Conservation (phyloP, 1,140 invertebrate species). For the Drosophila athabasca region DNA sequence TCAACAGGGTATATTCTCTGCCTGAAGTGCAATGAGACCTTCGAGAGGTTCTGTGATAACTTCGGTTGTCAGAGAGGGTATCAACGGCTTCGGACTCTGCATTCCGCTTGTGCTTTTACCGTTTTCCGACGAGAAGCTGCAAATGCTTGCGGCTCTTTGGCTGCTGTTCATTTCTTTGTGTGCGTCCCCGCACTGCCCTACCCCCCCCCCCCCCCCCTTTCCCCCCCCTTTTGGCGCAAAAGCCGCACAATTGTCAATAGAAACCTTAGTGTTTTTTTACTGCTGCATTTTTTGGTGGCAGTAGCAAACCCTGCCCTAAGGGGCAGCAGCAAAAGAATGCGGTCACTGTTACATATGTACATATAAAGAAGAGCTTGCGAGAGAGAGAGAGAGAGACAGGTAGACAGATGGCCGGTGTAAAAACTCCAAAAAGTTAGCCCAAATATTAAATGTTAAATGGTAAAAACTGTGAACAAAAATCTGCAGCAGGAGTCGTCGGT, state of each 20-base stretch:
- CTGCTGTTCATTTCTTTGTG: constrained; percentile 47
- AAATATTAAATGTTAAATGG: constrained; percentile 8
- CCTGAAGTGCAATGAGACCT: too few relatives aligned
- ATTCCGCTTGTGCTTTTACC: not conserved
- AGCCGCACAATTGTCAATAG: constrained; percentile 46
- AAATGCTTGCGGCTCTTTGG: constrained; percentile 46
- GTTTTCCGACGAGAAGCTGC: constrained; percentile 1
- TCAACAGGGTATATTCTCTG: too few relatives aligned
- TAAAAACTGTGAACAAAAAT: too few relatives aligned
- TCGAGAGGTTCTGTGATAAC: too few relatives aligned
- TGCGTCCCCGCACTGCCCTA: constrained; percentile 3
- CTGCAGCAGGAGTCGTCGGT: too few relatives aligned
- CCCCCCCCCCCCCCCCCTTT: not conserved
- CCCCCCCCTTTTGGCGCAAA: constrained; percentile 24
- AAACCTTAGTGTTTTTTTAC: constrained; percentile 25
- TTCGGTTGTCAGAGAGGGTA: too few relatives aligned
- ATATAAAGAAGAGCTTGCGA: not conserved
- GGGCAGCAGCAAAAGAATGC: constrained; percentile 22
- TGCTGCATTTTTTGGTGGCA: constrained; percentile 16
- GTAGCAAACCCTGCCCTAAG: not conserved
- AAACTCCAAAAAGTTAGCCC: constrained; percentile 2
- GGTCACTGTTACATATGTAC: constrained; percentile 43
- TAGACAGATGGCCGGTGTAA: constrained; percentile 14
- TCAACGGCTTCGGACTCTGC: too few relatives aligned
- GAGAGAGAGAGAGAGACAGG: constrained; percentile 16